Evolutionary conservation across 2,113 vertebrate genomes (phyloP), one percentile per base, ranked within the genome.

Genomic region (Mesoclemmys tuberculata): DNA sequence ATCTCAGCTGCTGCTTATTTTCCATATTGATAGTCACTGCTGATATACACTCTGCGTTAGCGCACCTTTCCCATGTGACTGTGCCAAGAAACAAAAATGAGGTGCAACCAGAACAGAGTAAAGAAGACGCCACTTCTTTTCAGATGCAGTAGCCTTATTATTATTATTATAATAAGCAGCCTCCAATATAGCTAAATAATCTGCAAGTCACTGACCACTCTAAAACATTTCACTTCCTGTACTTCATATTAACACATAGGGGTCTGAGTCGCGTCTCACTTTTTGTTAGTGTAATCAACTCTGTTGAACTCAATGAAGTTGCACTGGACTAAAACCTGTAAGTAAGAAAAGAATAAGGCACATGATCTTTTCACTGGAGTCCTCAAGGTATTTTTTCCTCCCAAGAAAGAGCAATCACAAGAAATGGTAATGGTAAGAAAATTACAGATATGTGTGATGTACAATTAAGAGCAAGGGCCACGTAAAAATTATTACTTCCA

Each of bases 1-100:
- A 85, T 95, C 94, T 95, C 95, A 94, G 97, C 93, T 97, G 97
- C 61, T 97, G 80, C 84, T 94, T 94, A 93, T 64, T 81, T 88
- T 80, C 46, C 48, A 81, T 68, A 84, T 46, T 81, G 21, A 10
- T 85, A 13, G 41, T 49, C 83, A 85, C 64, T 91, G 78, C 54
- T 87, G 79, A 0, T 88, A 26, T 49, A 74, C 55, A 58, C 52
- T 41, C 84, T 93, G 87, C 56, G 91, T n/a, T 27, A 87, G 18
- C 61, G 85, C 44, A 18, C 10, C 55, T 74, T 77, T 46, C 48
- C 71, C 31, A 10, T n/a, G 35, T 92, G 81, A 26, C 18, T 71
- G 55, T 6, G 10, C 81, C 78, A 18, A 58, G 49, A 94, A 75
- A 88, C 54, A 49, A 89, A 85, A 85, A 80, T 77, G 82, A 61